phyloP scores from a whole-genome alignment of 2,113 vertebrate species.

The Oriolus oriolus region DNA sequence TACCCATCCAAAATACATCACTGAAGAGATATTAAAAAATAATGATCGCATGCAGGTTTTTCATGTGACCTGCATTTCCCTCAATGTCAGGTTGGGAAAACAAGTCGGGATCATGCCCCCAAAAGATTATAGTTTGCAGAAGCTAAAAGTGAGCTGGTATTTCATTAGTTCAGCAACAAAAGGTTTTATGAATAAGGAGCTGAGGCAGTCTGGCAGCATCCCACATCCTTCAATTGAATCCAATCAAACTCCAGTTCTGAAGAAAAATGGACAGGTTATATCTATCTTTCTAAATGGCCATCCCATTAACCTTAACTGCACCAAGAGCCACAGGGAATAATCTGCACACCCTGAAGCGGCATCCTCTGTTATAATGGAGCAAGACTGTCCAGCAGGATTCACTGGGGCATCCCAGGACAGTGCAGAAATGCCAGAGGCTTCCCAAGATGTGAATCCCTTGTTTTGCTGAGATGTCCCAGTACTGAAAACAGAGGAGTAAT shows the following conservation, averaged over 20 bases:
- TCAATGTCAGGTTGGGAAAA: neutral
- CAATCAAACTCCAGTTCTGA: neutral
- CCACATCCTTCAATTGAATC: neutral
- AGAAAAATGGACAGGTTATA: neutral
- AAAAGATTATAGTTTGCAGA: neutral
- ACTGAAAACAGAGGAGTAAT: neutral
- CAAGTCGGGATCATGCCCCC: neutral
- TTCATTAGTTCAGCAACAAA: neutral
- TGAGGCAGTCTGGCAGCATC: neutral
- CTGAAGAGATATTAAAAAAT: neutral
- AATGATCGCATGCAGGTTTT: neutral
- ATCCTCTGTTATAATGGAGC: neutral
- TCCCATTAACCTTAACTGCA: neutral
- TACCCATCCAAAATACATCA: neutral
- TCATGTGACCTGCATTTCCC: neutral
- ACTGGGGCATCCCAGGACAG: neutral
- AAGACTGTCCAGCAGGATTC: neutral
- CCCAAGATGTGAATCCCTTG: neutral
- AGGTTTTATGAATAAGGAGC: neutral
- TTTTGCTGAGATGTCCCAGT: accelerated
- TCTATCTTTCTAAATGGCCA: neutral
- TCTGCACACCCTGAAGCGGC: neutral
- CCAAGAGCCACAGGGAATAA: neutral
- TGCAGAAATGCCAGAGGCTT: neutral
- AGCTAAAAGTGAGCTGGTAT: neutral